Evolutionary conservation across 1,140 invertebrate genomes (phyloP).

Genomic region (Drosophila miranda): DNA sequence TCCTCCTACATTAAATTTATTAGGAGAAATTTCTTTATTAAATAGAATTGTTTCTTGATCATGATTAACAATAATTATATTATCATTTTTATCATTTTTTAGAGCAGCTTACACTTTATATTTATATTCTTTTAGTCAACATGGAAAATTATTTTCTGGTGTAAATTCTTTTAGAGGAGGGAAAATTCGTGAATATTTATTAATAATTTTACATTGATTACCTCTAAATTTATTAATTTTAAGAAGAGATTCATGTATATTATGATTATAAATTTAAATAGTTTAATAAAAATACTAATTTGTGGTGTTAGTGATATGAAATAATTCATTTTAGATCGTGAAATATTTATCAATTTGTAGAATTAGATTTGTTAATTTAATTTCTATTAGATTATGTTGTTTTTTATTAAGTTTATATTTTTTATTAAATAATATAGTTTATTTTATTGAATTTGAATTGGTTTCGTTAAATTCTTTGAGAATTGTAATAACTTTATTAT

Average conservation of each 20-base stretch:
- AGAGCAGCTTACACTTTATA: too few relatives aligned
- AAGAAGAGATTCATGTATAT: too few relatives aligned
- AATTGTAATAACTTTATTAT: slow-evolving; percentile 49
- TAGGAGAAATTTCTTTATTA: slow-evolving; percentile 85
- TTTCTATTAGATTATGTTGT: slow-evolving; percentile 66
- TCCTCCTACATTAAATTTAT: slow-evolving; percentile 82
- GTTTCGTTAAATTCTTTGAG: slow-evolving; percentile 82
- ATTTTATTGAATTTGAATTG: slow-evolving; percentile 84
- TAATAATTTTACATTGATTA: too few relatives aligned
- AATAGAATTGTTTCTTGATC: slow-evolving; percentile 84
- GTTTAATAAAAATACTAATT: too few relatives aligned
- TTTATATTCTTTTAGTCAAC: too few relatives aligned
- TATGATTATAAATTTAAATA: too few relatives aligned
- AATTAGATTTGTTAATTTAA: slow-evolving; percentile 74
- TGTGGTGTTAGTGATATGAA: too few relatives aligned
- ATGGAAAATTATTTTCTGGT: too few relatives aligned
- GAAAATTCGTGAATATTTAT: too few relatives aligned
- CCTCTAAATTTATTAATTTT: too few relatives aligned
- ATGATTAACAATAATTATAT: slow-evolving; percentile 82
- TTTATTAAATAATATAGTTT: slow-evolving; percentile 78
- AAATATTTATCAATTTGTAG: slow-evolving; percentile 28
- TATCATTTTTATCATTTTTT: slow-evolving; percentile 32
- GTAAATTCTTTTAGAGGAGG: too few relatives aligned
- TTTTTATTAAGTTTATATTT: slow-evolving; percentile 82
- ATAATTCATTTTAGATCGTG: too few relatives aligned